Evolutionary conservation across 53 echinoderm and acorn worm species (phyloP).

Genomic region (Temnopleurus reevesii): DNA sequence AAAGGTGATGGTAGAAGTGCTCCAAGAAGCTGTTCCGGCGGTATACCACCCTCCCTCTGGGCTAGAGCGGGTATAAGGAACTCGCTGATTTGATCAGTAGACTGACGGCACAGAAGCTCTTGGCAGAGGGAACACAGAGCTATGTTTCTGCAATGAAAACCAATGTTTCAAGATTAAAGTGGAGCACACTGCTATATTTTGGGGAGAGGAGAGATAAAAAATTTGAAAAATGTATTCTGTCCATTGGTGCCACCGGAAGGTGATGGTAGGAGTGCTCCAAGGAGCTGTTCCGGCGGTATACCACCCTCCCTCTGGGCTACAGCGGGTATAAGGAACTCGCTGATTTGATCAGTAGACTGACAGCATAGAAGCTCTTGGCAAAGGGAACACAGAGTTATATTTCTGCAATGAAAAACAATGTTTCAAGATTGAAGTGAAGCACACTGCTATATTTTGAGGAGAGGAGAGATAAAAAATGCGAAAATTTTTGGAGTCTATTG

Average conservation of each 20-base stretch:
- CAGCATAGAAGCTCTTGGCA: conserved; percentile 86
- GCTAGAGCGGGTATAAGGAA: conserved; percentile 85
- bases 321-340: conserved; percentile 82
- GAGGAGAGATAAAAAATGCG: too few relatives aligned
- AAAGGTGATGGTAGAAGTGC: conserved; percentile 66
- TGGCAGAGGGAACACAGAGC: conserved; percentile 78
- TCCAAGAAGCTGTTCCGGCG: conserved; percentile 70
- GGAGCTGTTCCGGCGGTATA: conserved; percentile 71
- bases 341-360: conserved; percentile 86
- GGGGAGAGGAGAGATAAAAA: too few relatives aligned
- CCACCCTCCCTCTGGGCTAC: conserved; percentile 55
- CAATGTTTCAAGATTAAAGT: too few relatives aligned
- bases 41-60: conserved; percentile 55
- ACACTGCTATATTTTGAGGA: too few relatives aligned
- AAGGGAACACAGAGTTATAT: conserved; percentile 66
- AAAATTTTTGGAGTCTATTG: too few relatives aligned
- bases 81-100: conserved; percentile 83
- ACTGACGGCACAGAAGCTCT: conserved; percentile 80
- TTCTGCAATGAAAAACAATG: neutral
- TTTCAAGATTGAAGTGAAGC: too few relatives aligned
- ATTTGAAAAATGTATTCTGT: too few relatives aligned
- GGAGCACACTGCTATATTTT: too few relatives aligned
- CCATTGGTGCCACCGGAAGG: neutral
- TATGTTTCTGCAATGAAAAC: neutral
- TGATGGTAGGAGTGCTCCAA: conserved; percentile 72